Base-by-base conservation (phyloP, 2,888 invertebrate species). In the Trisateles emortualis region DNA sequence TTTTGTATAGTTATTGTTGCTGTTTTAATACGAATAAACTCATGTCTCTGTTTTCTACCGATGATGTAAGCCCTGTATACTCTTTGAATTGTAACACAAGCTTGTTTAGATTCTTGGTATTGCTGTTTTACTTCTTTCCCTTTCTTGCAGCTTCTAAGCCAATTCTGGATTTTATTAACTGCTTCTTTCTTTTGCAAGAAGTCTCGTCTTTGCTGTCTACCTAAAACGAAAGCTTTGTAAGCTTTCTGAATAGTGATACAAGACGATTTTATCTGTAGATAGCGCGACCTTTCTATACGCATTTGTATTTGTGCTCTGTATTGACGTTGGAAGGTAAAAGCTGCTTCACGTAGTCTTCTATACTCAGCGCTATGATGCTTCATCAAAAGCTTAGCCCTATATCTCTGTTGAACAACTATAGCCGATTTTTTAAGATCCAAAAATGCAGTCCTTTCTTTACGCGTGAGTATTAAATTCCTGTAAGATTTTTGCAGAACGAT, bases 401-500 rank as follows among this genome's bases (percentile, higher is more conserved):
- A 92, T 36, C 71, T 79, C 45, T 72, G 78, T 57, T 93, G 93
- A 19, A 94, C 63, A 11, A 64, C 46, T 33, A 87, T 55, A 1
- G 76, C 66, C 17, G 84, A 74, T 26, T 68, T 60, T 64, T 59
- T 82, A 11, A 83, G 42, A 52, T 67, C 49, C 30, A 68, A 14
- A 42, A 65, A 81, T 10, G 59, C 42, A 2, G 57, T 48, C 49
- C 86, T 85, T 38, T 90, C 78, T 45, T 64, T 60, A n/a, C 79
- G 74, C 86, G 88, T 92, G 14, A 78, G 40, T 13, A 86, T 36
- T 1, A 87, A 74, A 29, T 85, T 89, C 22, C 93, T 88, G 64
- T 88, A 94, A 11, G 54, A 75, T 0, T 69, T 84, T 74, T 95
- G 95, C 41, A 96, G 78, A 8, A 78, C 73, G 1, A 90, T 65